Base-by-base conservation (phyloP, 2,113 vertebrate species). In the Saiga tatarica region DNA sequence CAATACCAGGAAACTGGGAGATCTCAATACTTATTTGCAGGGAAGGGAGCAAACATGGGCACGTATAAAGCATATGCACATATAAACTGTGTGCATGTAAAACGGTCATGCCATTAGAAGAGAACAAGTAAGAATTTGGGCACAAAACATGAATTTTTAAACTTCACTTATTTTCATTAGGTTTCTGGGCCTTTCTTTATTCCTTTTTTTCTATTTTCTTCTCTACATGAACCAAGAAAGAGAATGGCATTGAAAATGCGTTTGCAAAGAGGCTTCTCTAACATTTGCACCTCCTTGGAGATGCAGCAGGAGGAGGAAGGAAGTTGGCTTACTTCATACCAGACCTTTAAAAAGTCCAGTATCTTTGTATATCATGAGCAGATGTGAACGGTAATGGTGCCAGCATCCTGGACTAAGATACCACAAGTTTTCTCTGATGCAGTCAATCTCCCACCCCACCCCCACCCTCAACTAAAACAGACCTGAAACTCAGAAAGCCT, bases 401-500 rank as follows among this genome's bases (percentile, higher is more conserved):
- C 96, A 94, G 89, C 81, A 93, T 97, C 78, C 98, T 98, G 88
- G 94, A 98, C 95, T 97, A 92, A 97, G 95, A 97, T 94, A 91
- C 67, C 11, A 95, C 55, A 94, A 97, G 88, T 98, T 98, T 98
- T 97, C 91, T 98, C 96, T 94, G 86, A 96, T 94, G 95, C 91
- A 96, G 93, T 45, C 93, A 97, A 86, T 47, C 57, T 42, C 8
- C 19, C 17, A 87, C 30, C 17, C 15, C 14, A 92, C 3, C 45
- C 47, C 74, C 36, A 52, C 36, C 86, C 53, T 97, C 97, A 98
- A 97, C 97, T 97, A 98, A 98, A 98, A 97, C 93, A 99, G 98
- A 98, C 96, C 96, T 98, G 96, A 97, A 98, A 98, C 62, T 96
- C 94, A 97, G 96, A 97, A 98, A 98, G 91, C 26, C 2, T 95